phyloP scores from a whole-genome alignment of 2,797 vertebrate species.

The Enteromius treurensis region DNA sequence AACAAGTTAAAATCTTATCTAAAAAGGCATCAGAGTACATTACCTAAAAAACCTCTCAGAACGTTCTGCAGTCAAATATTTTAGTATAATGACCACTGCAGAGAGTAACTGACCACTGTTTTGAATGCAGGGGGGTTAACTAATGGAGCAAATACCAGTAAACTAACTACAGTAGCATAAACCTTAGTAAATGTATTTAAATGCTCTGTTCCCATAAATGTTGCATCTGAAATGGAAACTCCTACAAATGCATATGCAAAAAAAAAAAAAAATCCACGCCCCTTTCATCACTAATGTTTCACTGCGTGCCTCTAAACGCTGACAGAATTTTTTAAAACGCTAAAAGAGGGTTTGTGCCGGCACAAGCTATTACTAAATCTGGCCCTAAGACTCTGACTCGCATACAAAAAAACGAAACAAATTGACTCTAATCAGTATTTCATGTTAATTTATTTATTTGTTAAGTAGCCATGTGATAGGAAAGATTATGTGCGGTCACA shows the following conservation, averaged over 20 bases:
- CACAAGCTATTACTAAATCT: not conserved
- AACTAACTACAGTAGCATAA: not conserved
- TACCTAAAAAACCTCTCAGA: too few relatives aligned
- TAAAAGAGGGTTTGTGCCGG: not conserved
- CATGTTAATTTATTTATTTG: conserved; percentile 4
- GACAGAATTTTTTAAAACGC: not conserved
- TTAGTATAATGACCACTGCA: too few relatives aligned
- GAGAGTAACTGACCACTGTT: too few relatives aligned
- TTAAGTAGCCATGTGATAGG: not conserved
- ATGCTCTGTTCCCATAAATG: not conserved
- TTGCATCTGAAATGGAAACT: not conserved
- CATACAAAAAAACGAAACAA: not conserved
- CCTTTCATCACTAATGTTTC: not conserved
- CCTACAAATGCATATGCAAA: not conserved
- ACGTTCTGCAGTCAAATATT: too few relatives aligned
- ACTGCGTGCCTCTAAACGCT: not conserved
- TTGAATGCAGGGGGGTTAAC: not conserved
- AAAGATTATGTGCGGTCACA: not conserved
- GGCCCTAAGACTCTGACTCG: not conserved
- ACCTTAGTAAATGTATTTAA: not conserved
- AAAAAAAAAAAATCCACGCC: not conserved
- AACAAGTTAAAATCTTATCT: too few relatives aligned
- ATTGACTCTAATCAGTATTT: not conserved
- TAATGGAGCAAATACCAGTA: not conserved
- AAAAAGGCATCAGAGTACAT: too few relatives aligned